Base-by-base conservation (phyloP, 2,113 vertebrate genomes). In the Anhinga anhinga region DNA sequence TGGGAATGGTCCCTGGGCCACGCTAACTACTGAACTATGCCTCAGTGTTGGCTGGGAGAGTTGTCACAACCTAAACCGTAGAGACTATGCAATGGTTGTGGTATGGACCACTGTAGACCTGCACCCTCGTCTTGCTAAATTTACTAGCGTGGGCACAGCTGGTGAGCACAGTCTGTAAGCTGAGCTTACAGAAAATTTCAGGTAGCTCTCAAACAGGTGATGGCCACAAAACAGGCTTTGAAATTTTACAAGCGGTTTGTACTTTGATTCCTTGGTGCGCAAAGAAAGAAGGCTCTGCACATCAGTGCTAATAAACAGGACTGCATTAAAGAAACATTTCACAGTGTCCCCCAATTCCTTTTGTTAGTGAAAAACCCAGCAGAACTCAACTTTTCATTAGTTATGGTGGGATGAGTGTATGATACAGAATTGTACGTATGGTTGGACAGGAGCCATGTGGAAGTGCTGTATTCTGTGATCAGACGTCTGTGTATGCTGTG, bases 401-500 rank as follows among this genome's bases (percentile, higher is more conserved):
- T 36, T 77, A 12, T 20, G 17, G 22, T 49, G 36, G 36, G 50
- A 49, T 42, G 40, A 86, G 18, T 19, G 18, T 56, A 10, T 63
- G 63, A 69, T 15, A 44, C 32, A 65, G 27, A 65, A 32, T 36
- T 56, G 38, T 47, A 10, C 6, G 18, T 36, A 6, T 69, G 36
- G 23, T 8, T 93, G 79, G 45, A 83, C 23, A 30, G 72, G 49
- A 86, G 47, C n/a, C 82, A 65, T 0, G 0, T 76, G 49, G 36
- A 72, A 90, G 13, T 52, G 17, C 44, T 87, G 11, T 67, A 12
- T 85, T 71, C 78, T 92, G 38, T 45, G 19, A 79, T 80, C 62
- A 94, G 72, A 50, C 1, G 0, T 47, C 52, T 56, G 27, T 82
- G 40, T 23, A 30, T 26, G 21, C 14, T 0, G 0, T 92, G 40